Evolutionary conservation across 2,797 vertebrate species (phyloP).

Genomic region (Argyrosomus regius): DNA sequence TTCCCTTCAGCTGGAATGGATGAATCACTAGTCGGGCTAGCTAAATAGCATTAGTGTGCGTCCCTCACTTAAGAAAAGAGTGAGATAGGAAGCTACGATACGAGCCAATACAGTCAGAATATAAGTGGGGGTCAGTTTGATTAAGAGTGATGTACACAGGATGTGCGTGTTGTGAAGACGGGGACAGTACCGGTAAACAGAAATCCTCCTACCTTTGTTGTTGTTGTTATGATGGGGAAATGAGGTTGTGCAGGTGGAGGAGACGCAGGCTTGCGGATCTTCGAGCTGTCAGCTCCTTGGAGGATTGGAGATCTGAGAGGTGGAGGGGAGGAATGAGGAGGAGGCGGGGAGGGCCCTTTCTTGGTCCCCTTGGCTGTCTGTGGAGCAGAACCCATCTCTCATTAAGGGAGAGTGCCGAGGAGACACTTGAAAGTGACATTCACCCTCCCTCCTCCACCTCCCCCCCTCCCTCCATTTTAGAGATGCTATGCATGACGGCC

Average conservation of each 20-base stretch:
- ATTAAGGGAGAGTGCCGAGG: slow-evolving; percentile 88
- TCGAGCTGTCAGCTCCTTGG: slow-evolving; percentile 88
- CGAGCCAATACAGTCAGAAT: slow-evolving; percentile 24
- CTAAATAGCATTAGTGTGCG: slow-evolving; percentile 81
- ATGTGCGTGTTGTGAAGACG: slow-evolving; percentile 34
- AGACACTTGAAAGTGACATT: slow-evolving; percentile 90
- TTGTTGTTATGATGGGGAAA: slow-evolving; percentile 79
- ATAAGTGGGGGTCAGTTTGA: slow-evolving; percentile 56
- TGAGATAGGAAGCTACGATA: slow-evolving; percentile 45
- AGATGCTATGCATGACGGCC: slow-evolving; percentile 87
- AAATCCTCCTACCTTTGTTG: slow-evolving; percentile 72
- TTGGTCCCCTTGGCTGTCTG: slow-evolving; percentile 88
- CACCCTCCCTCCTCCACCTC: slow-evolving; percentile 76
- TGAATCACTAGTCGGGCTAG: slow-evolving; percentile 84
- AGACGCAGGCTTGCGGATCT: slow-evolving; percentile 86
- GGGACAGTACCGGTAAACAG: slow-evolving; percentile 43
- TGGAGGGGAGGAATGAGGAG: slow-evolving; percentile 75
- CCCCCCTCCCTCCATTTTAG: slow-evolving; percentile 77
- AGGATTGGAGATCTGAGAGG: slow-evolving; percentile 87
- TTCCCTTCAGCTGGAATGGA: slow-evolving; percentile 94
- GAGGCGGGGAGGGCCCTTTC: slow-evolving; percentile 80
- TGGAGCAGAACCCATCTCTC: slow-evolving; percentile 89
- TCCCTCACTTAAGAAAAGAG: slow-evolving; percentile 84
- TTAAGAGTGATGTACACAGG: slow-evolving; percentile 59
- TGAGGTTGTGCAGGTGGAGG: slow-evolving; percentile 84